Base-by-base conservation (phyloP, 2,888 invertebrate species). In the Brassicogethes aeneus region DNA sequence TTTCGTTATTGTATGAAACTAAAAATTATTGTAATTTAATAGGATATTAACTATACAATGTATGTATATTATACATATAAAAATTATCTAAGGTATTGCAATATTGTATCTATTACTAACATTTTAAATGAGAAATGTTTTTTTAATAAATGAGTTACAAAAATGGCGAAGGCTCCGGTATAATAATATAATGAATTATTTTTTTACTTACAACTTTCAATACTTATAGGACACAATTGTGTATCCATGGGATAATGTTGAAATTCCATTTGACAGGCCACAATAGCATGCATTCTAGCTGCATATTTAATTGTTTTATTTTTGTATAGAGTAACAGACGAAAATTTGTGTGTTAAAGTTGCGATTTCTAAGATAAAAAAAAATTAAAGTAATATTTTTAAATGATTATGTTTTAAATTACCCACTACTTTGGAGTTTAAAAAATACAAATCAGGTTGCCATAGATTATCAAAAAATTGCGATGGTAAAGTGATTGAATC, bases 391-490 rank as follows among this genome's bases (percentile, higher is more conserved):
- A 23, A 23, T 23, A 23, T 7, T 23, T 23, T n/a, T n/a, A n/a
- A 23, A 23, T 23, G 23, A 5, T 23, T 23, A 23, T 23, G 5
- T 23, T 7, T 23, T 7, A 23, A 7, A 23, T 65, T 68, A 87
- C 87, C 86, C 62, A 87, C 83, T 37, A 87, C 81, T 75, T 89
- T 86, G 2, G 88, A 85, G 66, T 87, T 88, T 30, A 87, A 69
- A 65, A 89, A 86, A 64, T 87, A 89, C 16, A 87, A 82, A 68
- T 89, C 88, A 0, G 88, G 88, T 60, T 87, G 86, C 88, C 88
- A 89, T n/a, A 89, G 72, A 61, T 83, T 84, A 57, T 87, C 85
- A 54, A 86, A 84, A 66, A 85, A 85, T 64, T 84, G 82, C 29
- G 85, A 80, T 8, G 87, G 86, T 30, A 88, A 64, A 0, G 85